Conservation (phyloP, 1,140 invertebrate genomes). For the Trissolcus basalis region DNA sequence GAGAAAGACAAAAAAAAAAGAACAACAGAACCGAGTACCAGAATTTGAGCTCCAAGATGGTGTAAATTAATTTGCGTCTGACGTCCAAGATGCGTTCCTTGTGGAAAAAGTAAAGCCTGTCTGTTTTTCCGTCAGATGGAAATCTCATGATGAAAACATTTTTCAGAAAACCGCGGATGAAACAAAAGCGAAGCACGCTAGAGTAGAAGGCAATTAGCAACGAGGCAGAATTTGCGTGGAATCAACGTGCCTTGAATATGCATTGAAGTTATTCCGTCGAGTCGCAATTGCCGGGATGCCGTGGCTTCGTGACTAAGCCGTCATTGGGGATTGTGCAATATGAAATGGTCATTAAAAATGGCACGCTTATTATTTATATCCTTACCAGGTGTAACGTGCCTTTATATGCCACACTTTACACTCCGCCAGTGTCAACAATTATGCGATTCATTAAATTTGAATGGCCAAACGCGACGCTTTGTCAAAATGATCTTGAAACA, state of each 20-base stretch:
- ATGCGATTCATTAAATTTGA: slow-evolving; percentile 36
- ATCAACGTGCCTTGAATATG: slow-evolving; percentile 12
- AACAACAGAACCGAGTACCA: no score
- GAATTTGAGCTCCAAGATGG: no score
- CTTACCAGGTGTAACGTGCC: slow-evolving; percentile 16
- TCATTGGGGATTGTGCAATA: slow-evolving; percentile 15
- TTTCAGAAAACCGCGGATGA: no score
- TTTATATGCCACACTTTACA: slow-evolving; percentile 24
- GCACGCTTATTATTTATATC: slow-evolving; percentile 2
- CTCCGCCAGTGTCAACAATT: slow-evolving; percentile 21
- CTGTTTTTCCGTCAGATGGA: no score
- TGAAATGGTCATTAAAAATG: slow-evolving; percentile 24
- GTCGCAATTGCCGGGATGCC: slow-evolving; percentile 9
- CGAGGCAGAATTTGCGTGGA: neutral
- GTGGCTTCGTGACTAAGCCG: slow-evolving; percentile 30
- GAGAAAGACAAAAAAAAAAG: no score
- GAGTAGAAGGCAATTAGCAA: no score
- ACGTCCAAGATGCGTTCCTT: no score
- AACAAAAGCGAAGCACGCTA: no score
- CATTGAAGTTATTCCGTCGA: slow-evolving; percentile 6
- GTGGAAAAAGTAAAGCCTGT: no score
- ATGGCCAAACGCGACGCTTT: neutral
- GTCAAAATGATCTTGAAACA: slow-evolving; percentile 19
- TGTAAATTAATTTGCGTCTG: no score
- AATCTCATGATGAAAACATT: no score